Evolutionary conservation across 1,140 invertebrate species (phyloP).

Genomic region (Ceratitis capitata): DNA sequence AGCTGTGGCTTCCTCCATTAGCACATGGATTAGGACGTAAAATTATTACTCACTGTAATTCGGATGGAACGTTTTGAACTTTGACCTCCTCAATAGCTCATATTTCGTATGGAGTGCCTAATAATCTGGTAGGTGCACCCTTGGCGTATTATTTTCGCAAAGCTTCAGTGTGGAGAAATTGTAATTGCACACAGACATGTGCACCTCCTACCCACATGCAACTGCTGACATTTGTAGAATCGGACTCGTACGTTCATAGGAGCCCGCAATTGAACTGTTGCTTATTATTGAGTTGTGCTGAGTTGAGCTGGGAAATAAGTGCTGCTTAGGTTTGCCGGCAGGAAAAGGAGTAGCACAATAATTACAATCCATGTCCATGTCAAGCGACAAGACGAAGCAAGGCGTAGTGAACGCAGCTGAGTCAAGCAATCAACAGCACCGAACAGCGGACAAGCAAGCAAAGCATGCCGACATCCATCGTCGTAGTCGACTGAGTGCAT

Average conservation of each 20-base stretch:
- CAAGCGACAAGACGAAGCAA: background rate
- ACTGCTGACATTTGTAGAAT: background rate
- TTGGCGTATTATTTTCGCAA: background rate
- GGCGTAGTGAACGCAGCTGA: background rate
- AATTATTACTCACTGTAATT: background rate
- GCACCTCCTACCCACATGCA: no score
- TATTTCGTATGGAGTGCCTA: conserved; percentile 20
- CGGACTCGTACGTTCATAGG: no score
- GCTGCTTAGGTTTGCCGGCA: conserved; percentile 19
- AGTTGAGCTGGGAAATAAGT: conserved; percentile 16
- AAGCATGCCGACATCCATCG: no score
- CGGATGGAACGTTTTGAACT: conserved; percentile 4
- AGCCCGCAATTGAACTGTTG: background rate
- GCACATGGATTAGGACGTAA: background rate
- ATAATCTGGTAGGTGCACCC: background rate
- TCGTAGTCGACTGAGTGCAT: background rate
- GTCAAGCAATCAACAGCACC: background rate
- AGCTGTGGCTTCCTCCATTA: background rate
- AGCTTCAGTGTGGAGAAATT: no score
- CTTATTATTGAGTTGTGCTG: conserved; percentile 8
- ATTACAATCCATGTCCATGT: conserved; percentile 32
- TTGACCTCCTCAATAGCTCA: conserved; percentile 8
- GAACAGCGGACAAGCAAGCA: background rate
- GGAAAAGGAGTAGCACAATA: conserved; percentile 31
- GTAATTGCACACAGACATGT: no score